Percentiles rank a stretch among this genome's conserved stretches.
phyloP scores from a whole-genome alignment of 2,888 invertebrate species.

The Eretmocerus hayati region DNA sequence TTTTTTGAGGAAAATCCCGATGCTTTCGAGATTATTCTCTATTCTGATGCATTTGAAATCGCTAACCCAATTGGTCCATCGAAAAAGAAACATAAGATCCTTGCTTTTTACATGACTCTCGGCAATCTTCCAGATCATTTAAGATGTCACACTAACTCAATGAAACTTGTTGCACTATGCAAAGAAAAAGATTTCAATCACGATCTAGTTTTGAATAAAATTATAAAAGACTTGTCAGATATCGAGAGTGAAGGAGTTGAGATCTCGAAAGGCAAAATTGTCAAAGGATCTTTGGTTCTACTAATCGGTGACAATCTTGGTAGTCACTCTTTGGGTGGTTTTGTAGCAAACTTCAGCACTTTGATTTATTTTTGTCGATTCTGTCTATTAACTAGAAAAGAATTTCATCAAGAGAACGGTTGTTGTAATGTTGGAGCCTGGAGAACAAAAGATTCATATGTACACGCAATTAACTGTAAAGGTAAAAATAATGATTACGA shows the following conservation, averaged over 20 bases:
- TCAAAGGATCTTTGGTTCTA: slow-evolving; percentile 25
- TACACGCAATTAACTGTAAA: not conserved
- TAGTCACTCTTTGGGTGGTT: slow-evolving; percentile 31
- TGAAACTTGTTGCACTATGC: too few relatives aligned
- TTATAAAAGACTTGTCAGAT: slow-evolving; percentile 25
- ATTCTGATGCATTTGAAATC: too few relatives aligned
- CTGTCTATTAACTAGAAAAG: slow-evolving; percentile 17
- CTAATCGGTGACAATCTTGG: slow-evolving; percentile 21
- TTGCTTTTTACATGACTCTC: too few relatives aligned
- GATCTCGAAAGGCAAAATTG: not conserved
- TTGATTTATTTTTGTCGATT: slow-evolving; percentile 28
- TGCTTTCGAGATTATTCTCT: too few relatives aligned
- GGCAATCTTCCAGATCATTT: too few relatives aligned
- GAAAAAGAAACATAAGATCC: too few relatives aligned
- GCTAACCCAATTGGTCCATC: too few relatives aligned
- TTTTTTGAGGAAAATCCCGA: too few relatives aligned
- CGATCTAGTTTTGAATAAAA: slow-evolving; percentile 21
- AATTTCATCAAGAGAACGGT: not conserved
- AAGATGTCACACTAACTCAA: too few relatives aligned
- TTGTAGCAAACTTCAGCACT: slow-evolving; percentile 28
- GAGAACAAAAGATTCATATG: slow-evolving; percentile 4
- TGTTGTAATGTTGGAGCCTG: not conserved
- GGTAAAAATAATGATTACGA: not conserved
- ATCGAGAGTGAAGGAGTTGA: slow-evolving; percentile 23
- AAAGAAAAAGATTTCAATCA: too few relatives aligned